These are phyloP conservation scores for Conchocele bisecta DNA, from an alignment of 2,888 invertebrate species.

Conservation along the genomic window DNA sequence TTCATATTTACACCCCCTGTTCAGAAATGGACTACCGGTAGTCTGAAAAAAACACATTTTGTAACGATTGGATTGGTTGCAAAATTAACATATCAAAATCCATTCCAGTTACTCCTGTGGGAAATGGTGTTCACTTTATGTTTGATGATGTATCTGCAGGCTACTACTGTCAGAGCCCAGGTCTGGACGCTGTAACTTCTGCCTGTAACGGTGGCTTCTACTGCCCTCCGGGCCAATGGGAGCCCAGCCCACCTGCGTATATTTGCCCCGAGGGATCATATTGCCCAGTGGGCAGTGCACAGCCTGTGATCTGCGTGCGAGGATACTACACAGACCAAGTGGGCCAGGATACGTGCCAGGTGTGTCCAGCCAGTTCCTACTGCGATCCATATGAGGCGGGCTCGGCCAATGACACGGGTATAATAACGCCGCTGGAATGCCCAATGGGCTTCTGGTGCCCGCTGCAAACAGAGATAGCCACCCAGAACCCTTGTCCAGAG, in stretches of 20 bases:
- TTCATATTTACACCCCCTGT: too few species aligned
- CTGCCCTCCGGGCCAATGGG: conserved; percentile 78
- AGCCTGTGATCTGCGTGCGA: conserved; percentile 71
- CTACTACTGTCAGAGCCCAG: conserved; percentile 75
- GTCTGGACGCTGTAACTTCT: conserved; percentile 69
- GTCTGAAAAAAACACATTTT: too few species aligned
- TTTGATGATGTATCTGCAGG: too few species aligned
- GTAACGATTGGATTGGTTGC: too few species aligned
- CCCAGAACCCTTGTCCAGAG: conserved; percentile 75
- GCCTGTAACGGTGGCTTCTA: conserved; percentile 76
- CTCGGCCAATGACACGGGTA: conserved; percentile 73
- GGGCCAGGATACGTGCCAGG: conserved; percentile 65
- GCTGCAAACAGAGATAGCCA: conserved; percentile 67
- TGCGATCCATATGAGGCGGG: conserved; percentile 78
- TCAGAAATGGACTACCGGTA: too few species aligned
- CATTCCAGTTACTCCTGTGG: too few species aligned
- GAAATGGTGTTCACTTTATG: too few species aligned
- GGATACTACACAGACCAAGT: conserved; percentile 72
- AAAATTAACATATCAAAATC: too few species aligned
- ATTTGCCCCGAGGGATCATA: conserved; percentile 74
- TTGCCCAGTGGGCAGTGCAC: conserved; percentile 75
- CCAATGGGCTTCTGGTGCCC: conserved; percentile 79
- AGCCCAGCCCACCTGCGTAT: conserved; percentile 67
- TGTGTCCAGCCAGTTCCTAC: conserved; percentile 73
- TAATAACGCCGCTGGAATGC: conserved; percentile 72